Conservation (phyloP, 2,797 vertebrate species). For the Channa striata region DNA sequence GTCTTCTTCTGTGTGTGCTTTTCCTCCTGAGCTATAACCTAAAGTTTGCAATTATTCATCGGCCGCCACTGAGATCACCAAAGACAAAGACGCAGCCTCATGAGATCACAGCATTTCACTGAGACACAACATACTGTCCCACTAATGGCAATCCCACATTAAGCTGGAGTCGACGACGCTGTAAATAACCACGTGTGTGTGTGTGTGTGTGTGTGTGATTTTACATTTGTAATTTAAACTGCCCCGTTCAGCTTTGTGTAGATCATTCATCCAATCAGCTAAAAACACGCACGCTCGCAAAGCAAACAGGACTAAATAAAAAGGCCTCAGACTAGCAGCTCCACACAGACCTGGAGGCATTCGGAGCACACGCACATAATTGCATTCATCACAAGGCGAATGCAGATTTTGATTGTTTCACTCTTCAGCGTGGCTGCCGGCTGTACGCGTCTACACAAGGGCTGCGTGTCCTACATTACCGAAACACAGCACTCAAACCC, state of each 20-base stretch:
- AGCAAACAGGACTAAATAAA: slow-evolving; percentile 57
- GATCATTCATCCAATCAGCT: slow-evolving; percentile 48
- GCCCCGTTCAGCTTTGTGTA: slow-evolving; percentile 15
- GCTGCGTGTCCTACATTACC: slow-evolving; percentile 61
- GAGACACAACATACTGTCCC: not conserved
- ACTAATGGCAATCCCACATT: not conserved
- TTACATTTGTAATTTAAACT: slow-evolving; percentile 17
- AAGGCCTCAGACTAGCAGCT: slow-evolving; percentile 39
- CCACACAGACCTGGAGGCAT: slow-evolving; percentile 52
- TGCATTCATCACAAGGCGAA: slow-evolving; percentile 65
- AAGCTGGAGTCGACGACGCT: not conserved
- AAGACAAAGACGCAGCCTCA: not conserved
- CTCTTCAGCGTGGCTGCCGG: slow-evolving; percentile 50
- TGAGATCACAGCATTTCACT: slow-evolving; percentile 15
- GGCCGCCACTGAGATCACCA: not conserved
- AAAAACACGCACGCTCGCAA: slow-evolving; percentile 49
- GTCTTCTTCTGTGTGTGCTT: not conserved
- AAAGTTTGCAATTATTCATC: slow-evolving; percentile 5
- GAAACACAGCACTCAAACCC: slow-evolving; percentile 48
- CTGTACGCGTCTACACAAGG: slow-evolving; percentile 46
- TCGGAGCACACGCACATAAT: slow-evolving; percentile 56
- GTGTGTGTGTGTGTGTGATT: not conserved
- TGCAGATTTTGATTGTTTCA: slow-evolving; percentile 56
- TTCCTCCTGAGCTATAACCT: slow-evolving; percentile 11
- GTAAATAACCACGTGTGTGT: slow-evolving; percentile 1